Evolutionary conservation across 2,888 invertebrate species (phyloP).

Genomic region (Incurvaria masculella): DNA sequence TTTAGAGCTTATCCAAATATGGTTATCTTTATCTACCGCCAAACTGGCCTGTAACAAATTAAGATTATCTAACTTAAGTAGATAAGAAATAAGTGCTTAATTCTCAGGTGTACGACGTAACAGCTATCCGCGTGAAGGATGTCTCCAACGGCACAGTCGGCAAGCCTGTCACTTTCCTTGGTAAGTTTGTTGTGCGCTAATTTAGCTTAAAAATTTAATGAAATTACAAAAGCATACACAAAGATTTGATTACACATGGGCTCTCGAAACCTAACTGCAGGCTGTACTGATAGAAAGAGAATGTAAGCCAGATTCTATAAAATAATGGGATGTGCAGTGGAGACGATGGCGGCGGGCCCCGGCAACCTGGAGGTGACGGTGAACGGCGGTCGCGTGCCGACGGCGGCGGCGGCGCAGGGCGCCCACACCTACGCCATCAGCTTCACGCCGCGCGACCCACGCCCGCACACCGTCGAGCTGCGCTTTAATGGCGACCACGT

Average conservation of each 20-base stretch:
- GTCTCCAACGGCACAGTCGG: slow-evolving; percentile 85
- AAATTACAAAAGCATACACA: neutral
- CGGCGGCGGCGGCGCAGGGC: slow-evolving; percentile 94
- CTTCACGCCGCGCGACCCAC: slow-evolving; percentile 90
- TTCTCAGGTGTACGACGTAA: slow-evolving; percentile 90
- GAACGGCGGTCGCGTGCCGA: slow-evolving; percentile 95
- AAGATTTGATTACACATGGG: slow-evolving; percentile 2
- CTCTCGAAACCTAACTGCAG: no score
- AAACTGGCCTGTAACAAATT: no score
- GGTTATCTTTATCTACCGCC: no score
- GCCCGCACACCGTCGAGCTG: slow-evolving; percentile 90
- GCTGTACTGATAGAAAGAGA: no score
- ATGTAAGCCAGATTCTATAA: no score
- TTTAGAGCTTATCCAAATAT: no score
- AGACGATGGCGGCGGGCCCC: slow-evolving; percentile 97
- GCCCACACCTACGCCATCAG: slow-evolving; percentile 96
- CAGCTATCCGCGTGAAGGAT: slow-evolving; percentile 91
- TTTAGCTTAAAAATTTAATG: no score
- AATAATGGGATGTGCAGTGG: slow-evolving; percentile 60
- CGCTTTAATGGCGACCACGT: slow-evolving; percentile 96
- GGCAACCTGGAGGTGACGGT: slow-evolving; percentile 98
- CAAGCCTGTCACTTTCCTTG: slow-evolving; percentile 87
- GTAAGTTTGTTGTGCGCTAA: no score
- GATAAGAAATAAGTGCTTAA: no score
- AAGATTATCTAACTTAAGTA: no score